Conservation (phyloP, 2,888 invertebrate species). For the Lamellibrachia columna region DNA sequence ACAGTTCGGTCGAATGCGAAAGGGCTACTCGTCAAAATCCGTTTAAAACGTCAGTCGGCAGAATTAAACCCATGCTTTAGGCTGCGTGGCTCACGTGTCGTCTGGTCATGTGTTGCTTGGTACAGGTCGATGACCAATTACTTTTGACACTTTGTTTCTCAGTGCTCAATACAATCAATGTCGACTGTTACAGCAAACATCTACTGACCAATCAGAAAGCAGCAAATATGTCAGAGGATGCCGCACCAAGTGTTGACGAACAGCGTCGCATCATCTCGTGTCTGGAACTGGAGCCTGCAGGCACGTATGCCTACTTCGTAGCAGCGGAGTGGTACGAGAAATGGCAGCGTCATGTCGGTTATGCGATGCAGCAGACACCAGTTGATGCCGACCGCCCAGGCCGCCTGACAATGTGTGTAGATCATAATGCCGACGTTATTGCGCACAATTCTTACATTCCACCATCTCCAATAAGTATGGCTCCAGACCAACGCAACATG, state of each 20-base stretch:
- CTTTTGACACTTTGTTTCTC: too few relatives aligned
- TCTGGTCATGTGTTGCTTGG: too few relatives aligned
- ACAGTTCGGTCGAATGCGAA: too few relatives aligned
- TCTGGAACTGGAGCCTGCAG: constrained; percentile 36
- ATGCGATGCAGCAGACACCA: background rate
- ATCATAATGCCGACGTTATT: background rate
- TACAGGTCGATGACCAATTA: too few relatives aligned
- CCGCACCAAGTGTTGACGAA: constrained; percentile 29
- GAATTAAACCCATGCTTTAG: too few relatives aligned
- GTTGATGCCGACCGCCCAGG: background rate
- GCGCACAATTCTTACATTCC: background rate
- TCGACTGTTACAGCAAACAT: too few relatives aligned
- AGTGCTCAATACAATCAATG: too few relatives aligned
- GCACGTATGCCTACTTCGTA: constrained; percentile 36
- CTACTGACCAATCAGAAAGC: background rate
- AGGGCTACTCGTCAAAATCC: too few relatives aligned
- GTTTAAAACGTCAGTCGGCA: too few relatives aligned
- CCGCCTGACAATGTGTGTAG: background rate
- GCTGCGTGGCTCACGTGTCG: too few relatives aligned
- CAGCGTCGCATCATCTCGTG: constrained; percentile 35
- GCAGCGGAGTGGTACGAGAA: constrained; percentile 37
- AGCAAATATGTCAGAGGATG: background rate
- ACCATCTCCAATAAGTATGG: background rate
- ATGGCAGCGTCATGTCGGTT: constrained; percentile 40
- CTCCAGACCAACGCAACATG: constrained; percentile 37